Percentiles rank a stretch among this genome's conserved stretches.
Conservation (phyloP, 2,113 vertebrate genomes). For the Passer montanus region DNA sequence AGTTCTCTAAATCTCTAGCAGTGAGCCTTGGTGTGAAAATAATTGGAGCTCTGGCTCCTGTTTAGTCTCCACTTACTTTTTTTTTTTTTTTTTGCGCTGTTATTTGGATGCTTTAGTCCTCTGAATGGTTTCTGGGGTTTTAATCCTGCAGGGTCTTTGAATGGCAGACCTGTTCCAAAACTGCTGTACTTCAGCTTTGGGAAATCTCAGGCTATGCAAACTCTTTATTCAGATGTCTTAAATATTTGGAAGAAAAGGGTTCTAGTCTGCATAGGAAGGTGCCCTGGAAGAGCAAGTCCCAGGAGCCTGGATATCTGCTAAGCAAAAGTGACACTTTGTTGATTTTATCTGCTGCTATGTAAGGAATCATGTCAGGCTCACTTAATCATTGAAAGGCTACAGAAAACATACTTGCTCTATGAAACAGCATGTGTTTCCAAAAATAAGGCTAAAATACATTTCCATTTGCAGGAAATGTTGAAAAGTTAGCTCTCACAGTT, state of each 20-base stretch:
- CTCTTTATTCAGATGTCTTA: not conserved
- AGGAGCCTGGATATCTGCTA: not conserved
- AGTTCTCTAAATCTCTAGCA: not conserved
- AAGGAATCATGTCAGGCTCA: not conserved
- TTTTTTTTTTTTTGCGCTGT: not conserved
- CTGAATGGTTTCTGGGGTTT: not conserved
- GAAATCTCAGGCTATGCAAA: not conserved
- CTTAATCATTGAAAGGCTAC: not conserved
- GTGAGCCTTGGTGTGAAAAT: slow-evolving; percentile 1
- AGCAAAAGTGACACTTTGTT: not conserved
- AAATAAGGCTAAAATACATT: not conserved
- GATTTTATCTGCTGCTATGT: not conserved
- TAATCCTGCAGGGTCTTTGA: not conserved
- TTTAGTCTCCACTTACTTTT: not conserved
- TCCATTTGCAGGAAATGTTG: not conserved
- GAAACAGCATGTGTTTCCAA: not conserved
- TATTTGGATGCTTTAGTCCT: not conserved
- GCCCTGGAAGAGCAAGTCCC: not conserved
- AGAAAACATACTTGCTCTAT: not conserved
- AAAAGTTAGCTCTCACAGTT: not conserved
- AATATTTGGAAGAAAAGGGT: not conserved
- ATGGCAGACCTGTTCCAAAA: not conserved
- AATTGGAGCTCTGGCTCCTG: not conserved
- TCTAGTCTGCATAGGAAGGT: not conserved
- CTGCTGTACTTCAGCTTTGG: not conserved